Conservation (phyloP, 2,888 invertebrate genomes). For the Bombylius major region DNA sequence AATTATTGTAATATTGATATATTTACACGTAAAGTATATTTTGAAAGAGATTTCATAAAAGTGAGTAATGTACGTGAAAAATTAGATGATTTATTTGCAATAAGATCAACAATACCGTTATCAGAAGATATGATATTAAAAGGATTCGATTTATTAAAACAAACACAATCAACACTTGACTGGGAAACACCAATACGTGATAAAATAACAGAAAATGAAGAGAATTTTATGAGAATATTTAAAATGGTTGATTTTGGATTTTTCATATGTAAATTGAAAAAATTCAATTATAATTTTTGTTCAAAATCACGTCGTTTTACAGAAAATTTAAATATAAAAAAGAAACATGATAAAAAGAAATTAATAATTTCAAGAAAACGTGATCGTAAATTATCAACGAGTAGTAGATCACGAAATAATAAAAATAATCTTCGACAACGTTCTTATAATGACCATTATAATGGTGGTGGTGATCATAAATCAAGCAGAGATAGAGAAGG, state of each 20-base stretch:
- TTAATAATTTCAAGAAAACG: conserved; percentile 22
- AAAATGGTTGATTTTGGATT: conserved; percentile 69
- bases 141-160: conserved; percentile 54
- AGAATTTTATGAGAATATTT: conserved; percentile 59
- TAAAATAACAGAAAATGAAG: conserved; percentile 44
- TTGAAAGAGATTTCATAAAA: conserved; percentile 33
- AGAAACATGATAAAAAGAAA: conserved; percentile 27
- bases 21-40: conserved; percentile 37
- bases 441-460: conserved; percentile 33
- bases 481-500: background rate
- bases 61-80: conserved; percentile 30
- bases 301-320: conserved; percentile 29
- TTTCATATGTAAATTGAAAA: conserved; percentile 36
- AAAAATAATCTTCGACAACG: conserved; percentile 30
- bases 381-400: conserved; percentile 16
- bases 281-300: conserved; percentile 36
- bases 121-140: conserved; percentile 64
- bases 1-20: conserved; percentile 68
- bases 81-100: conserved; percentile 43
- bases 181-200: conserved; percentile 44
- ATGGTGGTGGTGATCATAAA: conserved; percentile 17
- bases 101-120: conserved; percentile 51
- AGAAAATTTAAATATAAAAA: conserved; percentile 26
- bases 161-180: conserved; percentile 53
- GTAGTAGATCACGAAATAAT: background rate